A percentile compares a stretch with the other conserved stretches of the same genome.
Evolutionary conservation across 2,888 invertebrate species (phyloP).

Genomic region (Crocallis elinguaria): DNA sequence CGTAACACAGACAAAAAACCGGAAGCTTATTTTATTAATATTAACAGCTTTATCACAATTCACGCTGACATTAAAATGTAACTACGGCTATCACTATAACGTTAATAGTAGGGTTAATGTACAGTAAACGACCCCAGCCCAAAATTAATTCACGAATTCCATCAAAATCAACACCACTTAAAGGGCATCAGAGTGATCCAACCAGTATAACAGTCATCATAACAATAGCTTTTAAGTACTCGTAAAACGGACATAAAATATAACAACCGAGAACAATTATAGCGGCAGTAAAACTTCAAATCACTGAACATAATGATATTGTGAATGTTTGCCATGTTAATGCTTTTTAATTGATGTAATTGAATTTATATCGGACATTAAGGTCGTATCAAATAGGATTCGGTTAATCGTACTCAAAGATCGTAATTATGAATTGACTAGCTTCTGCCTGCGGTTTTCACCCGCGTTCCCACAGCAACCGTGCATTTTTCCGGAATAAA

Average conservation of each 20-base stretch:
- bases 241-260: slow-evolving; percentile 32
- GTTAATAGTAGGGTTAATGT: slow-evolving; percentile 13
- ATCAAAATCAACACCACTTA: slow-evolving; percentile 14
- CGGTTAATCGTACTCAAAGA: slow-evolving; percentile 13
- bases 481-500: no score
- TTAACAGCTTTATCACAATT: no score
- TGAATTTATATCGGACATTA: slow-evolving; percentile 24
- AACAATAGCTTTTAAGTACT: slow-evolving; percentile 33
- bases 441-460: no score
- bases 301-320: slow-evolving; percentile 33
- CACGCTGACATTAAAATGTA: no score
- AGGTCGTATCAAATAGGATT: slow-evolving; percentile 12
- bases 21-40: no score
- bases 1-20: no score
- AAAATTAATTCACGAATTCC: slow-evolving; percentile 24
- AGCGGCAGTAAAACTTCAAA: slow-evolving; percentile 35
- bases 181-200: slow-evolving; percentile 19
- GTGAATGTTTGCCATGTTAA: slow-evolving; percentile 18
- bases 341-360: slow-evolving; percentile 26
- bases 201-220: slow-evolving; percentile 17
- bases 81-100: no score
- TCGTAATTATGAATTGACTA: no score
- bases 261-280: slow-evolving; percentile 37
- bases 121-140: slow-evolving; percentile 12
- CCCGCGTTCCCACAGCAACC: no score